A percentile compares a stretch with the other conserved stretches of the same genome.
These are phyloP conservation scores for Siderastrea radians DNA, from an alignment of 92 coral and sea anemone genomes.

Conservation along the genomic window DNA sequence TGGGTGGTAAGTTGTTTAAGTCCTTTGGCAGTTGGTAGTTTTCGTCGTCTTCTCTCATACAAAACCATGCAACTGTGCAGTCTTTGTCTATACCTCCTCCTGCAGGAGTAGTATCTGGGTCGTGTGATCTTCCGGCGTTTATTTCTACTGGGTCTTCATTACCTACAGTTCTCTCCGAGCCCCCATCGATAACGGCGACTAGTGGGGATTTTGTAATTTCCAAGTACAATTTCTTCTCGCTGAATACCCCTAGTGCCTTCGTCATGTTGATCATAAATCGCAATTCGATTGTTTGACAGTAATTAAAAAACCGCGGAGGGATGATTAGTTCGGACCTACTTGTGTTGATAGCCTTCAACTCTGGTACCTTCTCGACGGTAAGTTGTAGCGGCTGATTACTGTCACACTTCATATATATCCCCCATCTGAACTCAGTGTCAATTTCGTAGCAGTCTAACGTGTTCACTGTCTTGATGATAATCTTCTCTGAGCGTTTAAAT, in stretches of 20 bases:
- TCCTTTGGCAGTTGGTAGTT: slow-evolving; percentile 58
- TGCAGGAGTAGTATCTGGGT: slow-evolving; percentile 46
- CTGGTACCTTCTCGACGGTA: neutral
- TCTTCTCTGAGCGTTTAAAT: slow-evolving; percentile 44
- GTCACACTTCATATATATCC: neutral
- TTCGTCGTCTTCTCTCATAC: slow-evolving; percentile 30
- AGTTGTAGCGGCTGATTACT: neutral
- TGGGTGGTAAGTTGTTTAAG: slow-evolving; percentile 22
- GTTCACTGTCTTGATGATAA: slow-evolving; percentile 41
- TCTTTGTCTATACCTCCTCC: neutral
- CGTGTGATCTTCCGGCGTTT: slow-evolving; percentile 48
- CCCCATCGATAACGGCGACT: slow-evolving; percentile 58
- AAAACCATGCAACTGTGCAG: slow-evolving; percentile 62
- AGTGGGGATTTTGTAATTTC: slow-evolving; percentile 40
- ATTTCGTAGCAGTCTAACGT: slow-evolving; percentile 36
- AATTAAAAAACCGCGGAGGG: slow-evolving; percentile 27
- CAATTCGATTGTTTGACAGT: slow-evolving; percentile 31
- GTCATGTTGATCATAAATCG: slow-evolving; percentile 52
- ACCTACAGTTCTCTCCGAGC: slow-evolving; percentile 65
- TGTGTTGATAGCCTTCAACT: neutral
- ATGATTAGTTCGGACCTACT: slow-evolving; percentile 12
- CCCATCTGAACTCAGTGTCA: slow-evolving; percentile 44
- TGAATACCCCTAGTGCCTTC: slow-evolving; percentile 43
- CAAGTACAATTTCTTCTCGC: slow-evolving; percentile 23
- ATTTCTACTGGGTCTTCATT: slow-evolving; percentile 9